Conservation (phyloP, 2,797 vertebrate species). For the Erethizon dorsatum region DNA sequence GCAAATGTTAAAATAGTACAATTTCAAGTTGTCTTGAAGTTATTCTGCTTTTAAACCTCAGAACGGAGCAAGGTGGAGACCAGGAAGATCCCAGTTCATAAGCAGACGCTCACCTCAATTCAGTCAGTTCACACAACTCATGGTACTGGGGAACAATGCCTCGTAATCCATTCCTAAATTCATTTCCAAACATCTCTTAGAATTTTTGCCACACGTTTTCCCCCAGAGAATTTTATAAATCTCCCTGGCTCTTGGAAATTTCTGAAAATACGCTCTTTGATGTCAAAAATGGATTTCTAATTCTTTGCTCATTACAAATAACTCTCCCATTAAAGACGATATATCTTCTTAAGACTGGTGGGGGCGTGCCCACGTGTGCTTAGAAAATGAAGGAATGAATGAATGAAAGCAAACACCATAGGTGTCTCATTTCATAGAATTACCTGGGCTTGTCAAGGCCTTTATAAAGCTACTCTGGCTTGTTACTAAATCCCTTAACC, state of each 20-base stretch:
- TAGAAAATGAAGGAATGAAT: not conserved
- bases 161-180: not conserved
- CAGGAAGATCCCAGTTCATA: not conserved
- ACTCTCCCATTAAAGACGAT: not conserved
- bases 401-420: not conserved
- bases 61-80: not conserved
- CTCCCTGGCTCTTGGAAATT: slow-evolving; percentile 24
- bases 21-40: slow-evolving; percentile 50
- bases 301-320: slow-evolving; percentile 56
- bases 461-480: not conserved
- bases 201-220: slow-evolving; percentile 47
- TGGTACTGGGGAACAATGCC: not conserved
- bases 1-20: slow-evolving; percentile 15
- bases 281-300: slow-evolving; percentile 47
- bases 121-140: not conserved
- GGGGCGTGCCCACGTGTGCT: not conserved
- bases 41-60: not conserved
- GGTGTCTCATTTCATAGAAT: not conserved
- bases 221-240: slow-evolving; percentile 59
- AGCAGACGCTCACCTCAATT: not conserved
- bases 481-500: not conserved
- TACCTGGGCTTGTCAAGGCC: not conserved
- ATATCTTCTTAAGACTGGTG: not conserved
- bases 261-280: slow-evolving; percentile 3
- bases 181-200: slow-evolving; percentile 40